phyloP scores from a whole-genome alignment of 2,113 vertebrate species.

The Numida meleagris region DNA sequence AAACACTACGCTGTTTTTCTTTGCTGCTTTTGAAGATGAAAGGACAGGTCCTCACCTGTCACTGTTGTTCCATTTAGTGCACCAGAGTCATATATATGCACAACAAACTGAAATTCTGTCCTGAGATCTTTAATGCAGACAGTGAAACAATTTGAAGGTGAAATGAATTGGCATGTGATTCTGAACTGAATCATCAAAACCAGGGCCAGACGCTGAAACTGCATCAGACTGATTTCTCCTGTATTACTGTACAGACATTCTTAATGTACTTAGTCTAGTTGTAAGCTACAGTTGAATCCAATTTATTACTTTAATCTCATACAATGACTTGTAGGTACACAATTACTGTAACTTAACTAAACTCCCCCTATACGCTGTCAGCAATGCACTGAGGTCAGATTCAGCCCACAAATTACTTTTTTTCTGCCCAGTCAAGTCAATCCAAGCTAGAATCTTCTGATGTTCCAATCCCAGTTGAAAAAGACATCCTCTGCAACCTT shows the following conservation, averaged over 20 bases:
- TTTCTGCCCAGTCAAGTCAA: not conserved
- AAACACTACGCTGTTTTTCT: not conserved
- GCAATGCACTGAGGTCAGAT: not conserved
- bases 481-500: not conserved
- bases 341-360: not conserved
- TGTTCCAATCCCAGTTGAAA: not conserved
- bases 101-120: not conserved
- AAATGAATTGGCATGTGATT: not conserved
- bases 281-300: not conserved
- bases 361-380: not conserved
- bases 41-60: not conserved
- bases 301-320: not conserved
- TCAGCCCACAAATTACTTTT: not conserved
- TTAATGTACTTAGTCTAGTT: not conserved
- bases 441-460: not conserved
- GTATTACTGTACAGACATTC: not conserved
- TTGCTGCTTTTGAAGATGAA: not conserved
- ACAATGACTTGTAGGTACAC: not conserved
- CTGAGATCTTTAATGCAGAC: not conserved
- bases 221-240: not conserved
- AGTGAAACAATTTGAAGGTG: not conserved
- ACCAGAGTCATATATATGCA: not conserved
- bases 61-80: not conserved
- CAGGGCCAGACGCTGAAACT: not conserved
- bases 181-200: not conserved